Conservation (phyloP, 1,140 invertebrate genomes). For the Diachasmimorpha longicaudata region DNA sequence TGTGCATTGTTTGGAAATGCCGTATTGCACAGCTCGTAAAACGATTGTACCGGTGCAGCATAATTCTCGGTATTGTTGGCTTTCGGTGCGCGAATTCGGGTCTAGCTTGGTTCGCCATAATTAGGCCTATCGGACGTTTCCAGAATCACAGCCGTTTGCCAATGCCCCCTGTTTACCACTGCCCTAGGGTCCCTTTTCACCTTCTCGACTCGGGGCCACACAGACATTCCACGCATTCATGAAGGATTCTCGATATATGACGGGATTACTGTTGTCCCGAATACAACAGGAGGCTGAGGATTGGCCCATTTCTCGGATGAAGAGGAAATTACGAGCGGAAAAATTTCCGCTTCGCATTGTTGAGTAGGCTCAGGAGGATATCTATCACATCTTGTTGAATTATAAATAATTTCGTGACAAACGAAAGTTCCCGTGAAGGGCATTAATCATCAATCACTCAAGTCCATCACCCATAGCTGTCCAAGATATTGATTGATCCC, state of each 20-base stretch:
- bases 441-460: no score
- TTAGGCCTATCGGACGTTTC: conserved; percentile 18
- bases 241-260: background rate
- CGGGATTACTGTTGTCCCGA: background rate
- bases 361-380: no score
- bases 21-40: conserved; percentile 4
- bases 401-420: no score
- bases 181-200: background rate
- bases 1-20: background rate
- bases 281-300: background rate
- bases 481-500: no score
- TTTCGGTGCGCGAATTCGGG: background rate
- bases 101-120: background rate
- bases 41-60: background rate
- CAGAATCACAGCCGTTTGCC: conserved; percentile 13
- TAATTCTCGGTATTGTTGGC: conserved; percentile 16
- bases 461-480: no score
- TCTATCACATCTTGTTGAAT: no score
- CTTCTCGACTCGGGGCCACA: background rate
- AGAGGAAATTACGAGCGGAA: no score
- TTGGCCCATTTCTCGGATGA: background rate
- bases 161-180: background rate
- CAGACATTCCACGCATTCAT: background rate
- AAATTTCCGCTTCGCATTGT: no score
- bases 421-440: no score